phyloP scores from a whole-genome alignment of 2,888 invertebrate genomes.

The Drosophila mettleri region DNA sequence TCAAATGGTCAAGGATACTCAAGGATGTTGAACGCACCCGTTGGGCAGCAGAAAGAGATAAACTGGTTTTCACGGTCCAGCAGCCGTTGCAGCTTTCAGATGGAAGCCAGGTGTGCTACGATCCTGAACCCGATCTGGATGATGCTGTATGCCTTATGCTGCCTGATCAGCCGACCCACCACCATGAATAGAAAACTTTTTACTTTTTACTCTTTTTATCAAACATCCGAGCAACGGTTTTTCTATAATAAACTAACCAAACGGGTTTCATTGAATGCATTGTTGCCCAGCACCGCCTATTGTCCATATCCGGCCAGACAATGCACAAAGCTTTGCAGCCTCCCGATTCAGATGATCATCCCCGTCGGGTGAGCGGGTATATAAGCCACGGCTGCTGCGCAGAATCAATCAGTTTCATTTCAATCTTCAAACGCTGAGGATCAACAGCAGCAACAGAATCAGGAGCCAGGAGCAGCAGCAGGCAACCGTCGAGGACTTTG shows the following conservation, averaged over 20 bases:
- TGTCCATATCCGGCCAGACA: conserved; percentile 66
- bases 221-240: conserved; percentile 67
- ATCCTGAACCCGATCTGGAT: conserved; percentile 35
- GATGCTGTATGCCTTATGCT: conserved; percentile 69
- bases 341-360: conserved; percentile 44
- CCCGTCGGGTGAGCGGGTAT: conserved; percentile 58
- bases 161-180: conserved; percentile 63
- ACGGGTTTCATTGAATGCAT: conserved; percentile 67
- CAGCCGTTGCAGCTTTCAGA: conserved; percentile 64
- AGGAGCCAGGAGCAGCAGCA: conserved; percentile 58
- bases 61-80: conserved; percentile 68
- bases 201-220: conserved; percentile 67
- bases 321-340: conserved; percentile 68
- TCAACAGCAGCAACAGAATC: conserved; percentile 64
- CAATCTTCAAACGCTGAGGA: conserved; percentile 80
- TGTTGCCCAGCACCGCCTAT: conserved; percentile 58
- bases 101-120: conserved; percentile 69
- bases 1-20: conserved; percentile 84
- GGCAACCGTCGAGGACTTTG: conserved; percentile 57
- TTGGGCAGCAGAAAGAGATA: conserved; percentile 15
- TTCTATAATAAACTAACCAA: conserved; percentile 79
- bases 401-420: conserved; percentile 84
- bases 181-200: conserved; percentile 67
- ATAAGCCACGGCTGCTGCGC: conserved; percentile 78
- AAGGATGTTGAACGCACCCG: conserved; percentile 55